These are phyloP conservation scores for Odontomyia ornata DNA, from an alignment of 2,888 invertebrate species.

Conservation along the genomic window DNA sequence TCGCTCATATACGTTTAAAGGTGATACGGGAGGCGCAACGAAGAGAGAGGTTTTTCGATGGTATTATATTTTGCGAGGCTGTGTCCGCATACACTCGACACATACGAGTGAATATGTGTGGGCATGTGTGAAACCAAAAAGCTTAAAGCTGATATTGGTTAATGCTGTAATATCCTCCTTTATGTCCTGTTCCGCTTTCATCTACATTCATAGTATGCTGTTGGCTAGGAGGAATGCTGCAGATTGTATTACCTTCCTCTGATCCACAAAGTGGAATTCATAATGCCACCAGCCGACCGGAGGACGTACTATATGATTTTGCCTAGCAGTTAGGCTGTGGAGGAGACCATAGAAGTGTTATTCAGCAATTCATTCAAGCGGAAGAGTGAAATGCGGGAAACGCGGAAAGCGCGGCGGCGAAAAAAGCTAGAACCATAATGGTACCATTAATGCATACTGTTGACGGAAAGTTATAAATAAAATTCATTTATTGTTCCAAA, in stretches of 20 bases:
- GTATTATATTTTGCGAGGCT: too few relatives aligned
- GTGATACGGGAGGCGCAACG: too few relatives aligned
- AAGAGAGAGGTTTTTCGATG: too few relatives aligned
- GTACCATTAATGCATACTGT: not conserved
- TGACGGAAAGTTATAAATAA: slow-evolving; percentile 10
- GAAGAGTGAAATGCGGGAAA: too few relatives aligned
- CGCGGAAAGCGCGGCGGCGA: too few relatives aligned
- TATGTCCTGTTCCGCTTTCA: not conserved
- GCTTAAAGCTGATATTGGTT: slow-evolving; percentile 10
- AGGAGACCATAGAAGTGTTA: slow-evolving; percentile 10
- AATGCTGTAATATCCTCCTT: slow-evolving; percentile 5
- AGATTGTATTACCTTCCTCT: too few relatives aligned
- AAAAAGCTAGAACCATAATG: not conserved
- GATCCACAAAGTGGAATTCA: too few relatives aligned
- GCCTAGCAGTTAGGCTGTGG: not conserved
- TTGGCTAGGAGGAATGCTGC: too few relatives aligned
- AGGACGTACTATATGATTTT: not conserved
- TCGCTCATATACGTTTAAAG: too few relatives aligned
- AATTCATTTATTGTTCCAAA: not conserved
- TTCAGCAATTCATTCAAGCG: not conserved
- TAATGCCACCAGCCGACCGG: not conserved
- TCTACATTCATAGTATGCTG: not conserved
- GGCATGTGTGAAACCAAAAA: not conserved
- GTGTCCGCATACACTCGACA: not conserved
- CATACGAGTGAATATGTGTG: not conserved